These are phyloP conservation scores for Leptobrachium ailaonicum DNA, from an alignment of 2,113 vertebrate species.

Conservation along the genomic window DNA sequence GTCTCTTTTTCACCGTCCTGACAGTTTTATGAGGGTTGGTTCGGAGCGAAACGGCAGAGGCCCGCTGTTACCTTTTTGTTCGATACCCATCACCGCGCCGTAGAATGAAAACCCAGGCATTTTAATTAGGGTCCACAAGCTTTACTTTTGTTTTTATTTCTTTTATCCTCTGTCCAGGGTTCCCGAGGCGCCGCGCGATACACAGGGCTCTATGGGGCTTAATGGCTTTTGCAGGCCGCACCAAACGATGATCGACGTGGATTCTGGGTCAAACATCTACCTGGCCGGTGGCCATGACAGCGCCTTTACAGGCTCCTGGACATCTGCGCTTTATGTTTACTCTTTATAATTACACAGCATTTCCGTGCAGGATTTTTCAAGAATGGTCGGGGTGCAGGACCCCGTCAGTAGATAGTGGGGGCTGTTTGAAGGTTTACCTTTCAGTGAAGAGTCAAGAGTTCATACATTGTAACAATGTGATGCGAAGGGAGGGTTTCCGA, in stretches of 20 bases:
- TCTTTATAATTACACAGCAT: constrained; percentile 24
- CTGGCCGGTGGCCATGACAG: constrained; percentile 34
- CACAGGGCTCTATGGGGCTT: constrained; percentile 4
- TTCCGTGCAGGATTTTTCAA: constrained; percentile 4
- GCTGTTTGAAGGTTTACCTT: too few species aligned
- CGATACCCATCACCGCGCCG: neutral
- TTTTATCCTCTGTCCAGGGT: neutral
- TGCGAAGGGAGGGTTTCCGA: too few species aligned
- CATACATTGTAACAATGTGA: too few species aligned
- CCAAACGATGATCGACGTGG: constrained; percentile 10
- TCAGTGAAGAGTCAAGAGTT: neutral
- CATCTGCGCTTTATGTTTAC: constrained; percentile 37
- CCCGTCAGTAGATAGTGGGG: neutral
- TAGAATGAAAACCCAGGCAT: constrained; percentile 28
- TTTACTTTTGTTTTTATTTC: neutral
- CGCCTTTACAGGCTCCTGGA: constrained; percentile 27
- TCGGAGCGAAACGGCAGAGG: constrained; percentile 5
- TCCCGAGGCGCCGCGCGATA: neutral
- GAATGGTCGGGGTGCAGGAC: neutral
- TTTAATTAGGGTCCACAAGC: constrained; percentile 45
- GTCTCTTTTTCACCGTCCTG: constrained; percentile 28
- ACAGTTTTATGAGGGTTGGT: constrained; percentile 43
- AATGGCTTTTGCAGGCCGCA: constrained; percentile 37
- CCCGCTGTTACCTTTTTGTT: constrained; percentile 26
- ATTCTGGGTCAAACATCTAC: constrained; percentile 19